A percentile compares a stretch with the other conserved stretches of the same genome.
These are phyloP conservation scores for Marasmarcha lunaedactyla DNA, from an alignment of 2,888 invertebrate species.

Conservation along the genomic window DNA sequence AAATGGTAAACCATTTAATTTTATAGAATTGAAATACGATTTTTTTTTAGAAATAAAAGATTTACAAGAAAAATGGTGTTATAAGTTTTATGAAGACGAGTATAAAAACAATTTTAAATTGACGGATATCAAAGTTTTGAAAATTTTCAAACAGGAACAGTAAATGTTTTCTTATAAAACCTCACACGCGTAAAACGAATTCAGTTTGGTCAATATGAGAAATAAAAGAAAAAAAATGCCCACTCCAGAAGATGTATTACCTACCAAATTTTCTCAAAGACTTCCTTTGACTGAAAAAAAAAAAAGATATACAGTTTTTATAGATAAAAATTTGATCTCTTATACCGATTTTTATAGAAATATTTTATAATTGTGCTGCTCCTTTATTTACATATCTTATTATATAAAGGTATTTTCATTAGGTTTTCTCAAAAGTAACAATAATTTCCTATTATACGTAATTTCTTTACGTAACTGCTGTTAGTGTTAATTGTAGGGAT, in stretches of 20 bases:
- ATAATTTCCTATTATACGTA: no score
- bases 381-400: no score
- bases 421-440: no score
- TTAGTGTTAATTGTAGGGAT: no score
- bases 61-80: constrained; percentile 7
- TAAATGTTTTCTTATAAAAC: constrained; percentile 5
- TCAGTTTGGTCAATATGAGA: constrained; percentile 5
- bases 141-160: constrained; percentile 4
- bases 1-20: not conserved
- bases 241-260: constrained; percentile 5
- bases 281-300: no score
- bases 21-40: not conserved
- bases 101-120: constrained; percentile 3
- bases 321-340: no score
- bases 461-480: no score
- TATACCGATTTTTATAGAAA: no score
- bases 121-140: constrained; percentile 1
- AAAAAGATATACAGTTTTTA: no score
- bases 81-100: constrained; percentile 6
- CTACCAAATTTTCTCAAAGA: not conserved
- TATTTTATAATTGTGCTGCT: no score
- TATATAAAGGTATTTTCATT: no score
- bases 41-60: constrained; percentile 8
- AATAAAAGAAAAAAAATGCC: constrained; percentile 7
- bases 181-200: constrained; percentile 5